Conservation (phyloP, 2,888 invertebrate species). For the Leucophenga montana region DNA sequence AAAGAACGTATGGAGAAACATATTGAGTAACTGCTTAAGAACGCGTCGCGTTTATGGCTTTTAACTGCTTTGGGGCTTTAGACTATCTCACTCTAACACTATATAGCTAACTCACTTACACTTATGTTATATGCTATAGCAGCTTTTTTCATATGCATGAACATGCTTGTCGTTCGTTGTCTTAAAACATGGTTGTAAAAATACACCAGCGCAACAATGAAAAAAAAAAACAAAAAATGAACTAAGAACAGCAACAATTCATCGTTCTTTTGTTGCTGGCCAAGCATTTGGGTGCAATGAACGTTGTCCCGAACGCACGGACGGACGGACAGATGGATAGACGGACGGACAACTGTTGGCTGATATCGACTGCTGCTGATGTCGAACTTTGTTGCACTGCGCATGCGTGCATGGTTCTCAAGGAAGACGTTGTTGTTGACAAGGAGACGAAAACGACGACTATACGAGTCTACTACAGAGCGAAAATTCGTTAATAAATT, state of each 20-base stretch:
- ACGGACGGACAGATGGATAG: conserved; percentile 13
- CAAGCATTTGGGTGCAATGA: conserved; percentile 32
- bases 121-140: background rate
- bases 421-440: too few relatives aligned
- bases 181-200: conserved; percentile 9
- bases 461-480: too few relatives aligned
- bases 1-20: background rate
- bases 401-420: background rate
- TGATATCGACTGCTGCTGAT: background rate
- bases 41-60: conserved; percentile 13
- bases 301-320: conserved; percentile 19
- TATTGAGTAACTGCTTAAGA: conserved; percentile 16
- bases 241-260: conserved; percentile 9
- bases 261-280: background rate
- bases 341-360: background rate
- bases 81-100: too few relatives aligned
- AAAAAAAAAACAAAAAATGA: conserved; percentile 1
- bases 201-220: conserved; percentile 5
- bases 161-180: conserved; percentile 2
- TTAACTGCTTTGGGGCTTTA: background rate
- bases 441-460: too few relatives aligned
- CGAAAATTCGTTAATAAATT: conserved; percentile 38
- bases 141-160: background rate
- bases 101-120: too few relatives aligned
- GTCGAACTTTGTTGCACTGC: background rate